A percentile compares a stretch with the other conserved stretches of the same genome.
Conservation (phyloP, 2,888 invertebrate species). For the Hermaeophaga mercurialis region DNA sequence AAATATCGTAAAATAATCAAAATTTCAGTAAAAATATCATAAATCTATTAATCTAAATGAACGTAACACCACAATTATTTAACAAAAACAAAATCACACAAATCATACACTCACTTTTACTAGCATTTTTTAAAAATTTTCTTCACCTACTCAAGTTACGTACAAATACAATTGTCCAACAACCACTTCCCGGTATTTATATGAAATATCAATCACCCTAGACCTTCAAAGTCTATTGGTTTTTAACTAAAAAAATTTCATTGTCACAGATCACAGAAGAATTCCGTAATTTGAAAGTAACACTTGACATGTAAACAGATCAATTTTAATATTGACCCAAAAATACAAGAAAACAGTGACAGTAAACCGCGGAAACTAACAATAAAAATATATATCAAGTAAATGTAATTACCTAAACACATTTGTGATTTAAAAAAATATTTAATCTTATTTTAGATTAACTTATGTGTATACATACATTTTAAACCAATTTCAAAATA, state of each 20-base stretch:
- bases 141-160: not conserved
- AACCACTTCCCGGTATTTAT: constrained; percentile 32
- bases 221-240: constrained; percentile 35
- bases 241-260: constrained; percentile 35
- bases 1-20: no score
- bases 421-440: no score
- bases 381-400: no score
- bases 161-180: constrained; percentile 1
- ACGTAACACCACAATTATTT: no score
- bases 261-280: constrained; percentile 26
- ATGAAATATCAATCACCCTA: constrained; percentile 34
- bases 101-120: constrained; percentile 25
- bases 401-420: no score
- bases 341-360: constrained; percentile 12
- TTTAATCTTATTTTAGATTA: no score
- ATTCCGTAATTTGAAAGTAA: constrained; percentile 33
- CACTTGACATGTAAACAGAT: constrained; percentile 11
- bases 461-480: no score
- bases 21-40: no score
- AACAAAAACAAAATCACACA: no score
- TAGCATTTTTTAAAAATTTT: constrained; percentile 13
- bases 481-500: no score
- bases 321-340: constrained; percentile 34
- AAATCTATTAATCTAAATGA: no score
- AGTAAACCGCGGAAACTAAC: no score